These are phyloP conservation scores for Fulica atra DNA, from an alignment of 2,113 vertebrate genomes.

Conservation along the genomic window DNA sequence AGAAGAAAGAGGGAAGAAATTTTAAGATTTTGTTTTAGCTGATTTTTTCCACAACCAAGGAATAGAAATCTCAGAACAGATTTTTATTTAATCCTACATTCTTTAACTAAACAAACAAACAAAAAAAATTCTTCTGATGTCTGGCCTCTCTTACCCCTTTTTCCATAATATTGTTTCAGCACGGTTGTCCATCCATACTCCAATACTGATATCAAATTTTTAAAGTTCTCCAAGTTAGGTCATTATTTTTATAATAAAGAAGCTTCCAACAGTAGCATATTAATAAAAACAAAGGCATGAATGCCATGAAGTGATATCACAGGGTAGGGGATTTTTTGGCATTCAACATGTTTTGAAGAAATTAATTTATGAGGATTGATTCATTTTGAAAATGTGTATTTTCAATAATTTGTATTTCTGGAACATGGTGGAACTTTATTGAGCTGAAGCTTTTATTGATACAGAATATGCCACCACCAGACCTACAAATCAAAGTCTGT, in stretches of 20 bases:
- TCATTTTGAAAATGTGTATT: background rate
- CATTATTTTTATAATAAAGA: background rate
- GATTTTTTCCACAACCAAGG: background rate
- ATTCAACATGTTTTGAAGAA: background rate
- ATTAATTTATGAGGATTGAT: background rate
- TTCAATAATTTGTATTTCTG: background rate
- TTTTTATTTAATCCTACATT: background rate
- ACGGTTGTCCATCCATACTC: background rate
- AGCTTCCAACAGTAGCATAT: background rate
- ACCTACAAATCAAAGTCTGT: background rate
- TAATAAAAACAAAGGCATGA: background rate
- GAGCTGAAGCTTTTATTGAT: background rate
- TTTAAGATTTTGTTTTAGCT: background rate
- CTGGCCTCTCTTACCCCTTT: background rate
- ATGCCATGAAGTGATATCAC: background rate
- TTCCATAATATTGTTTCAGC: background rate
- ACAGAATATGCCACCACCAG: background rate
- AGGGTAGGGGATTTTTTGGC: background rate
- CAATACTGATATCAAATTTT: background rate
- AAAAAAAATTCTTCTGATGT: background rate
- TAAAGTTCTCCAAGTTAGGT: background rate
- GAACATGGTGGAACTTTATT: background rate
- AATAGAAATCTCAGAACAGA: background rate
- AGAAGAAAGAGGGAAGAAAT: background rate
- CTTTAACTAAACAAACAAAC: background rate